Evolutionary conservation across 2,113 vertebrate species (phyloP).

Genomic region (Chiloscyllium plagiosum): DNA sequence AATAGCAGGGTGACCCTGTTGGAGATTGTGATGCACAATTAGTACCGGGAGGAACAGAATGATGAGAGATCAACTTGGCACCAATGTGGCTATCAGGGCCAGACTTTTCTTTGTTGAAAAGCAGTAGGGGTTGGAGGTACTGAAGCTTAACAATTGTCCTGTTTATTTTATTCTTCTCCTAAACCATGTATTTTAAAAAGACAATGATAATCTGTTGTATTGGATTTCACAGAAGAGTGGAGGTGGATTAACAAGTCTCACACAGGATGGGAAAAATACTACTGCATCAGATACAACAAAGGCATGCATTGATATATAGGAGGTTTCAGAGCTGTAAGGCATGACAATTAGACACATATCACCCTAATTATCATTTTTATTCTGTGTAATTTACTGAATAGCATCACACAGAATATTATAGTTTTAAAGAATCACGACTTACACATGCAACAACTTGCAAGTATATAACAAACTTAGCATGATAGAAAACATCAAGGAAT

Average conservation of each 20-base stretch:
- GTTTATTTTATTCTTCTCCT: background rate
- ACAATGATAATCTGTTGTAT: background rate
- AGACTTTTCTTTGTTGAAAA: background rate
- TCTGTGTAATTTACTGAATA: background rate
- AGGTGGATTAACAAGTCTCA: background rate
- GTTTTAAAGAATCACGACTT: background rate
- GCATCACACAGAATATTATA: background rate
- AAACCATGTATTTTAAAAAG: background rate
- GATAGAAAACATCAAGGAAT: background rate
- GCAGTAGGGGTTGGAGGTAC: background rate
- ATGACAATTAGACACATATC: background rate
- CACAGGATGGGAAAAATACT: background rate
- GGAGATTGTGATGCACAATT: background rate
- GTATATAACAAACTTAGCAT: background rate
- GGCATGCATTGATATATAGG: background rate
- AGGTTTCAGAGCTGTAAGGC: background rate
- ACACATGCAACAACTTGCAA: background rate
- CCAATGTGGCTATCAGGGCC: background rate
- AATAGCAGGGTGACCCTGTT: background rate
- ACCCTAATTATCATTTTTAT: background rate
- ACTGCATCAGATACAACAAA: background rate
- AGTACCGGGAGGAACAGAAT: background rate
- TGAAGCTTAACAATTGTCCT: background rate
- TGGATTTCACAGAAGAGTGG: background rate
- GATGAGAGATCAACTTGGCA: slow-evolving; percentile 3